A percentile compares a stretch with the other conserved stretches of the same genome.
Evolutionary conservation across 2,888 invertebrate genomes (phyloP).

Genomic region (Opisthograptis luteolata): DNA sequence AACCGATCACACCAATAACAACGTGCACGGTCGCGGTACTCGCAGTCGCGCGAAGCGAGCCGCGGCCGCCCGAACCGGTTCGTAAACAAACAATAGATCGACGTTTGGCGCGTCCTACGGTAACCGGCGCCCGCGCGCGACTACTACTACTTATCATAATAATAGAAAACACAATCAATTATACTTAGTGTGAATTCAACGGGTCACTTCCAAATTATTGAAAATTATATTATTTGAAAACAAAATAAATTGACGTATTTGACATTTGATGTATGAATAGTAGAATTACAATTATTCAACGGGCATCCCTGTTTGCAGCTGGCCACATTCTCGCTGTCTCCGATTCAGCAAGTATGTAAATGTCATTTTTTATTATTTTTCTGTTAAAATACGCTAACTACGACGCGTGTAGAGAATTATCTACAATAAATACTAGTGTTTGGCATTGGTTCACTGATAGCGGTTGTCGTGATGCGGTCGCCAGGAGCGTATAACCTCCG

Average conservation of each 20-base stretch:
- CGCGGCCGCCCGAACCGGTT: no score
- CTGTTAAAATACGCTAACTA: constrained; percentile 44
- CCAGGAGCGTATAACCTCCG: constrained; percentile 69
- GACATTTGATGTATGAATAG: constrained; percentile 25
- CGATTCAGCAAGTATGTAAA: constrained; percentile 83
- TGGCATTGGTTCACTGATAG: background rate
- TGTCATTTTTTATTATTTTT: constrained; percentile 70
- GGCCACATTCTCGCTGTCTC: constrained; percentile 81
- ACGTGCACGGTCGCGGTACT: no score
- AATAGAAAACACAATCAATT: no score
- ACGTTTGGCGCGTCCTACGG: no score
- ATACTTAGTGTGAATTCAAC: no score
- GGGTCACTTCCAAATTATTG: no score
- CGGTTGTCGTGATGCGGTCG: constrained; percentile 52
- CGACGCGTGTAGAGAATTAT: constrained; percentile 40
- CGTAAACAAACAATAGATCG: no score
- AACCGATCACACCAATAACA: no score
- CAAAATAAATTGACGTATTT: background rate
- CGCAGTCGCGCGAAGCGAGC: no score
- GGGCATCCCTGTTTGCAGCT: constrained; percentile 67
- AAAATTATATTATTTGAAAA: no score
- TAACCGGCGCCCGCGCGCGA: no score
- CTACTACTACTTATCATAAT: no score
- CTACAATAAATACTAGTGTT: constrained; percentile 11
- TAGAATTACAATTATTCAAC: constrained; percentile 54